Evolutionary conservation across 2,888 invertebrate genomes (phyloP), one percentile per base, ranked within the genome.

Genomic region (Hemistola chrysoprasaria): DNA sequence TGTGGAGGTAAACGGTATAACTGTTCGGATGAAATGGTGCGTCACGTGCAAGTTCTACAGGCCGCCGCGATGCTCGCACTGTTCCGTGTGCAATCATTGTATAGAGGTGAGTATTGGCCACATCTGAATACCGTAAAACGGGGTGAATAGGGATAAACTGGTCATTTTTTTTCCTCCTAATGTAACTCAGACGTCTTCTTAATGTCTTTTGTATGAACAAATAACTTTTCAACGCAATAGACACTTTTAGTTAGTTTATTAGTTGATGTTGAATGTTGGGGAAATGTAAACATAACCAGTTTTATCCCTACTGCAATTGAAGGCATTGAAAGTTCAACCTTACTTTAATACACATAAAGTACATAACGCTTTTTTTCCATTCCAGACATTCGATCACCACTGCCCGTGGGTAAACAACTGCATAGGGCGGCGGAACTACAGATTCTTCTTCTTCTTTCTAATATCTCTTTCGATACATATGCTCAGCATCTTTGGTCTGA

Each of bases 11-110:
- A 97, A 98, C 88, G 98, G 98, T 48, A 98, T 99, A 59, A 98
- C 98, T 7, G 98, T 99, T 49, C 94, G 99, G 51, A 99, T 99
- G 99, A 99, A 99, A 90, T 99, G 99, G 99, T 99, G 99, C 89
- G 97, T 98, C 60, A 99, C 99, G 1, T 99, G 99, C 90, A 98
- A 98, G 90, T 99, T 99, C 91, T 99, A 99, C 90, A 92, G 99
- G 70, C 99, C 99, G 76, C 99, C 99, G 52, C 92, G 99, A 71
- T 98, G 99, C 87, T 98, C 98, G 46, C 99, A 99, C 88, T 99
- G 99, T 89, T 98, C 98, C 61, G 98, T 99, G 45, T 99, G 99
- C 91, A 98, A 99, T 90, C 97, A 97, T 77, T 99, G 98, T 85
- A 98, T 98, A 83, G 97, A 97, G 93, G 97, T 96, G 73, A 80